Conservation (phyloP, 2,888 invertebrate genomes). For the Tenthredo notha region DNA sequence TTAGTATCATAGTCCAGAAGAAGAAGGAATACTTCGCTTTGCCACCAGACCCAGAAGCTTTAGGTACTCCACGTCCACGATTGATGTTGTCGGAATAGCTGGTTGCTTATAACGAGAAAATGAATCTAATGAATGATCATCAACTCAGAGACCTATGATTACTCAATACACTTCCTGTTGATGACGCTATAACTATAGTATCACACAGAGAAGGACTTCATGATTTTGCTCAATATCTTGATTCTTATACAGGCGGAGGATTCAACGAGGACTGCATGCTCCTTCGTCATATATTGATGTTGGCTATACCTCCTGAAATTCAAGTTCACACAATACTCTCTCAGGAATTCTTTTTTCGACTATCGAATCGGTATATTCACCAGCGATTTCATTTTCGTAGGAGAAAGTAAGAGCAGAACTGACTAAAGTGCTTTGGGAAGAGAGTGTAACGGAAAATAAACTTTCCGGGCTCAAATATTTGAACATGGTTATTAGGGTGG, state of each 20-base stretch:
- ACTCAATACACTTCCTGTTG: too few species aligned
- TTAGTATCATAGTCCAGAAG: too few species aligned
- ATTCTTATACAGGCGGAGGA: slow-evolving; percentile 78
- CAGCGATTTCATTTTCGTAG: slow-evolving; percentile 61
- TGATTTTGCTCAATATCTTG: not conserved
- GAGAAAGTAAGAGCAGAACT: slow-evolving; percentile 79
- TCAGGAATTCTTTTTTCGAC: not conserved
- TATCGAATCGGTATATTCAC: not conserved
- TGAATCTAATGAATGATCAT: too few species aligned
- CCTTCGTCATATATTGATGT: slow-evolving; percentile 79
- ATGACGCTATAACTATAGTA: too few species aligned
- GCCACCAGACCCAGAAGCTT: too few species aligned
- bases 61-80: too few species aligned
- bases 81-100: too few species aligned
- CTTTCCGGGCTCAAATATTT: slow-evolving; percentile 79
- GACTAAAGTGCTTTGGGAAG: slow-evolving; percentile 73
- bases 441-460: slow-evolving; percentile 70
- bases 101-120: too few species aligned
- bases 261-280: slow-evolving; percentile 80
- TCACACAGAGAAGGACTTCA: too few species aligned
- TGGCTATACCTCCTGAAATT: slow-evolving; percentile 78
- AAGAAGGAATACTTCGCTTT: too few species aligned
- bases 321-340: slow-evolving; percentile 62
- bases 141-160: too few species aligned
- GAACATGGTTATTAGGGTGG: too few species aligned